phyloP scores from a whole-genome alignment of 1,140 invertebrate species.

The Trichogramma pretiosum region DNA sequence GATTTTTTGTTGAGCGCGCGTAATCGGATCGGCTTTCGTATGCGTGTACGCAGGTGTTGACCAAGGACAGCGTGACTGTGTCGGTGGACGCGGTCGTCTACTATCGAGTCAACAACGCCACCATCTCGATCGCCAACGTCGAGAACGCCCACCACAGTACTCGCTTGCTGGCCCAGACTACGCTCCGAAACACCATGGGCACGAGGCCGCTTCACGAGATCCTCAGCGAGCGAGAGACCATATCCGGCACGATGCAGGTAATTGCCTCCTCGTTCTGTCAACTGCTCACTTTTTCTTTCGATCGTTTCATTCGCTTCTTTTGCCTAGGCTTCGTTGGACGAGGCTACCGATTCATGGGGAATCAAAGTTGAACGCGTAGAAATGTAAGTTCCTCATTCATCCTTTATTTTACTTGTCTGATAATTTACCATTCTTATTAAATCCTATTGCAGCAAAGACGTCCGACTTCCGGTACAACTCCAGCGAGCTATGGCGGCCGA shows the following conservation, averaged over 20 bases:
- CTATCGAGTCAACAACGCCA: constrained; percentile 89
- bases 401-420: too few species aligned
- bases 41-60: constrained; percentile 66
- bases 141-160: constrained; percentile 93
- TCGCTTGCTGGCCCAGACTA: constrained; percentile 79
- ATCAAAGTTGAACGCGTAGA: constrained; percentile 94
- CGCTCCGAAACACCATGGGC: constrained; percentile 89
- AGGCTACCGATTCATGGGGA: constrained; percentile 92
- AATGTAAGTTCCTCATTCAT: constrained; percentile 75
- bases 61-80: constrained; percentile 90
- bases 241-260: constrained; percentile 78
- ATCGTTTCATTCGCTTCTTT: neutral
- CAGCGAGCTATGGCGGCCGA: constrained; percentile 88
- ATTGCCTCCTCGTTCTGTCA: neutral
- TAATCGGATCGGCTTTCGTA: neutral
- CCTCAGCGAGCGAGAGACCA: constrained; percentile 85
- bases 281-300: too few species aligned
- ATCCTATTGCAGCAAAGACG: constrained; percentile 86
- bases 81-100: constrained; percentile 92
- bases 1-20: too few species aligned
- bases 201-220: constrained; percentile 92
- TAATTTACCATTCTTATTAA: neutral
- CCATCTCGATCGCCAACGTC: constrained; percentile 92
- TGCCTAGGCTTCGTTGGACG: constrained; percentile 65
- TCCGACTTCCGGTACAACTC: constrained; percentile 77